Evolutionary conservation across 2,888 invertebrate species (phyloP).

Genomic region (Scaptodrosophila latifasciaeformis): DNA sequence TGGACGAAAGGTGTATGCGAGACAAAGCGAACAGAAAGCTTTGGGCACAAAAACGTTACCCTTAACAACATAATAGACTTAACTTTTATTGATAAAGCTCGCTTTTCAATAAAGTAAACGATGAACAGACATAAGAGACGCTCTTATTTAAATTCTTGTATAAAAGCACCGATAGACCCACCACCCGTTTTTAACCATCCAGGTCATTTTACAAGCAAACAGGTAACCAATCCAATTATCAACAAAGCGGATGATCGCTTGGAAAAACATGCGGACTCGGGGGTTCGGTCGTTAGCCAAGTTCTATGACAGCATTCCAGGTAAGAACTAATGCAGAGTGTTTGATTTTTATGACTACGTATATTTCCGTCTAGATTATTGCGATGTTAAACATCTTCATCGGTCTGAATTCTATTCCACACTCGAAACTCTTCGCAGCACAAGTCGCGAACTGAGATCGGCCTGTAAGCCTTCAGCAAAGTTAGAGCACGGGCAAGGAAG

Average conservation of each 20-base stretch:
- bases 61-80: constrained; percentile 42
- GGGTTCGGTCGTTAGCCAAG: constrained; percentile 80
- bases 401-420: constrained; percentile 84
- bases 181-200: constrained; percentile 82
- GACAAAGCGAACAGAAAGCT: too few relatives aligned
- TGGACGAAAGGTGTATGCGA: too few relatives aligned
- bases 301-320: constrained; percentile 86
- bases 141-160: constrained; percentile 82
- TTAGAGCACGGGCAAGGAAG: constrained; percentile 41
- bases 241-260: neutral
- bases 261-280: constrained; percentile 51
- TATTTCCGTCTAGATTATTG: too few relatives aligned
- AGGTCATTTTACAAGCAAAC: constrained; percentile 61
- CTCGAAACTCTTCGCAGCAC: constrained; percentile 77
- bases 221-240: constrained; percentile 22
- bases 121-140: constrained; percentile 79
- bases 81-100: constrained; percentile 55
- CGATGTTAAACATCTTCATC: constrained; percentile 84
- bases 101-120: constrained; percentile 9
- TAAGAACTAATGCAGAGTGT: too few relatives aligned
- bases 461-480: too few relatives aligned
- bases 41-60: constrained; percentile 50
- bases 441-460: constrained; percentile 61
- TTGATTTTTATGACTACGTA: too few relatives aligned
- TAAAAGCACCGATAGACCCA: constrained; percentile 84